Percentiles rank a stretch among this genome's conserved stretches.
Conservation (phyloP, 2,888 invertebrate genomes). For the Brenthis daphne region DNA sequence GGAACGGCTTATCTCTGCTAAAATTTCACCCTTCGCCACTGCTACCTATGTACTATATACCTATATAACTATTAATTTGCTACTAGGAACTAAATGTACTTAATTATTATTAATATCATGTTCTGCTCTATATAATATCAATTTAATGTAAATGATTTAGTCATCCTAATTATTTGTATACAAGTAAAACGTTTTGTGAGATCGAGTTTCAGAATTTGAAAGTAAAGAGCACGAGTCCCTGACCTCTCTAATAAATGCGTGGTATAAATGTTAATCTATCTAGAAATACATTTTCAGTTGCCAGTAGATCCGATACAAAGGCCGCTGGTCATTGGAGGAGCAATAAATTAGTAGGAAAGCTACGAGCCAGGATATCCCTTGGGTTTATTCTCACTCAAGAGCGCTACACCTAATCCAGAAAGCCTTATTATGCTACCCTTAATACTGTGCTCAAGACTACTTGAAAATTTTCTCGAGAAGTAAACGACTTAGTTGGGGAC, state of each 20-base stretch:
- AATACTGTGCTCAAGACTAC: conserved; percentile 80
- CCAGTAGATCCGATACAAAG: conserved; percentile 78
- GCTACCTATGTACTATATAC: too few species aligned
- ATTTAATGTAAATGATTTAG: neutral
- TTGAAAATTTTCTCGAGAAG: conserved; percentile 77
- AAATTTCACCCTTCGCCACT: too few species aligned
- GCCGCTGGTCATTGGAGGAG: conserved; percentile 77
- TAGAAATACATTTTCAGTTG: conserved; percentile 77
- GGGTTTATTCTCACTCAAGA: conserved; percentile 82
- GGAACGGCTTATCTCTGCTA: too few species aligned
- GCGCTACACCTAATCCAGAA: conserved; percentile 81
- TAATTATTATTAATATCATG: too few species aligned
- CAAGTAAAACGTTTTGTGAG: neutral
- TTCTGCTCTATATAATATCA: too few species aligned
- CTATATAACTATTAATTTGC: too few species aligned
- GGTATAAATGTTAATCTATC: conserved; percentile 75
- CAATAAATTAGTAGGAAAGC: conserved; percentile 81
- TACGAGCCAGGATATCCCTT: conserved; percentile 80
- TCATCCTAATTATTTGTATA: conserved; percentile 1
- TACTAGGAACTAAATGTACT: too few species aligned
- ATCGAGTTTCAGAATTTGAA: conserved; percentile 14
- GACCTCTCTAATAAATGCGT: conserved; percentile 65
- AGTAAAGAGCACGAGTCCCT: conserved; percentile 21
- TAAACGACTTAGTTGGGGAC: conserved; percentile 65
- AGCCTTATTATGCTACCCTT: conserved; percentile 82